A percentile compares a stretch with the other conserved stretches of the same genome.
These are phyloP conservation scores for Cherax destructor DNA, from an alignment of 1,140 invertebrate species.

Conservation along the genomic window DNA sequence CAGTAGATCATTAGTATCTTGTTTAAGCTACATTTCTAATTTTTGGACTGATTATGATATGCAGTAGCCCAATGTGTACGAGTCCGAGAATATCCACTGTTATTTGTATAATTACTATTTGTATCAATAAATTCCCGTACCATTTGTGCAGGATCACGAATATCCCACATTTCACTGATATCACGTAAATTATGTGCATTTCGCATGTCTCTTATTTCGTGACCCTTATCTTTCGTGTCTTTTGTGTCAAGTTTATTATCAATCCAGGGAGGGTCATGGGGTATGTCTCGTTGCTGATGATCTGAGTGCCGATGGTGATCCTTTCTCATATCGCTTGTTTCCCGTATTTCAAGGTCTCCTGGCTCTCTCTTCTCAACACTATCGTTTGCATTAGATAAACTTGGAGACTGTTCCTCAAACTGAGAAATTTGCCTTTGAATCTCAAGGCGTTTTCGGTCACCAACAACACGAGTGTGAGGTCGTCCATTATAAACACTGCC, in stretches of 20 bases:
- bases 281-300: conserved; percentile 30
- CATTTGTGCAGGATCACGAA: conserved; percentile 56
- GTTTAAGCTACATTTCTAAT: not conserved
- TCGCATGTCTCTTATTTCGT: conserved; percentile 41
- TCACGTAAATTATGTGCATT: conserved; percentile 44
- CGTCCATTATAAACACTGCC: conserved; percentile 42
- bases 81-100: conserved; percentile 53
- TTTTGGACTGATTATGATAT: conserved; percentile 53
- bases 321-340: conserved; percentile 21
- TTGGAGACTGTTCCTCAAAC: conserved; percentile 38
- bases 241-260: conserved; percentile 39
- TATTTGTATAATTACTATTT: conserved; percentile 52
- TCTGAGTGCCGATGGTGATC: conserved; percentile 39
- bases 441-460: conserved; percentile 37
- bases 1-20: not conserved
- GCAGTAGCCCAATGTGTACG: conserved; percentile 49
- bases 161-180: conserved; percentile 54
- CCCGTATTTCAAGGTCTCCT: conserved; percentile 50
- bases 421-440: conserved; percentile 25
- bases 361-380: conserved; percentile 56
- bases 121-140: conserved; percentile 61
- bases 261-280: conserved; percentile 24
- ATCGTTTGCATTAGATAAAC: conserved; percentile 21
- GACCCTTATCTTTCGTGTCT: conserved; percentile 47
- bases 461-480: conserved; percentile 14